phyloP scores from a whole-genome alignment of 2,113 vertebrate genomes.

The Apodemus sylvaticus region DNA sequence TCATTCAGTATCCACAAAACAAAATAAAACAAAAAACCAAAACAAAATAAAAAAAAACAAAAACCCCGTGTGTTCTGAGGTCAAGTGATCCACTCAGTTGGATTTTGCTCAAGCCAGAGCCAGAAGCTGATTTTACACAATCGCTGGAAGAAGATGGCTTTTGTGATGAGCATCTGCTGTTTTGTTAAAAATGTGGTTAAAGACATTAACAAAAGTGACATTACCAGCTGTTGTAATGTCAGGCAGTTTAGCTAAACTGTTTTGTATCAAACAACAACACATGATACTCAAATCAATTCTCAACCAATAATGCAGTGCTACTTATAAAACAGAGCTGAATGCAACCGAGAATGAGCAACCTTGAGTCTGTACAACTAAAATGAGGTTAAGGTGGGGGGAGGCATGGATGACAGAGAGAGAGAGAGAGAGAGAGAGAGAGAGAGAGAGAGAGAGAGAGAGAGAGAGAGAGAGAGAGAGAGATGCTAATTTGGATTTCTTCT shows the following conservation, averaged over 20 bases:
- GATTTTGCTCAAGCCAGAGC: conserved; percentile 72
- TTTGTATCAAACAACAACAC: conserved; percentile 89
- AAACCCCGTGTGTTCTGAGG: conserved; percentile 36
- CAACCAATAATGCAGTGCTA: conserved; percentile 85
- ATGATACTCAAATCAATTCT: conserved; percentile 90
- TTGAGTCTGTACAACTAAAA: neutral
- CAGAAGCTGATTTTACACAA: conserved; percentile 81
- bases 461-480: neutral
- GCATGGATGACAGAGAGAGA: neutral
- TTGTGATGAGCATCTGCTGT: conserved; percentile 93
- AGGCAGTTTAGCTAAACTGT: conserved; percentile 88
- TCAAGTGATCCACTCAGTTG: conserved; percentile 60
- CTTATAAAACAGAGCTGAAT: conserved; percentile 78
- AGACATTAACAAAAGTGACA: conserved; percentile 91
- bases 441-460: too few relatives aligned
- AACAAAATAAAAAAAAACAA: neutral
- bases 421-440: neutral
- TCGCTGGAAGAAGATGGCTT: conserved; percentile 89
- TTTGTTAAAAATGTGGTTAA: conserved; percentile 91
- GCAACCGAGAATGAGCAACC: conserved; percentile 8
- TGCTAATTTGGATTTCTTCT: conserved; percentile 79
- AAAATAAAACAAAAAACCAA: neutral
- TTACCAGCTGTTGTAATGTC: conserved; percentile 90
- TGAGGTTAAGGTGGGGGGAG: neutral
- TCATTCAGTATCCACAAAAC: conserved; percentile 39